phyloP scores from a whole-genome alignment of 2,888 invertebrate species.

The Caenorhabditis plicata region DNA sequence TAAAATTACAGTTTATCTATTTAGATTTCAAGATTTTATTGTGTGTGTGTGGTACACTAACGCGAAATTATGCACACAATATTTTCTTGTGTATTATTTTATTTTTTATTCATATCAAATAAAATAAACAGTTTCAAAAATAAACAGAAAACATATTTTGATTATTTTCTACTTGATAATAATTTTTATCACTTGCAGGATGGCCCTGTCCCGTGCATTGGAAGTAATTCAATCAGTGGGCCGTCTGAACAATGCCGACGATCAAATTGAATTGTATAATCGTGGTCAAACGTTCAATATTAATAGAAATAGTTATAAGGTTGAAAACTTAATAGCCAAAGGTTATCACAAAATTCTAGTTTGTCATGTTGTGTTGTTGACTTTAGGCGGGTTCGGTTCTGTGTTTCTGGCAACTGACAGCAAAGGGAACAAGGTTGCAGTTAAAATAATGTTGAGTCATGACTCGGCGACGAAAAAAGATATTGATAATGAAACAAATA shows the following conservation, averaged over 20 bases:
- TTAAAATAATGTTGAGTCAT: slow-evolving; percentile 27
- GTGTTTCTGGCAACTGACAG: slow-evolving; percentile 23
- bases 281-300: slow-evolving; percentile 29
- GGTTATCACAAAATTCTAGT: background rate
- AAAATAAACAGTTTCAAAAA: too few relatives aligned
- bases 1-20: too few relatives aligned
- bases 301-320: slow-evolving; percentile 22
- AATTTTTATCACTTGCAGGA: slow-evolving; percentile 12
- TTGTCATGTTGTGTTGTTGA: background rate
- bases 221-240: slow-evolving; percentile 37
- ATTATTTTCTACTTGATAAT: too few relatives aligned
- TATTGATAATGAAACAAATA: slow-evolving; percentile 28
- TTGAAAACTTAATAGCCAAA: slow-evolving; percentile 31
- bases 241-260: slow-evolving; percentile 16
- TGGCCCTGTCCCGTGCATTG: slow-evolving; percentile 35
- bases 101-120: too few relatives aligned
- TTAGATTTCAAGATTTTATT: too few relatives aligned
- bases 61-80: too few relatives aligned
- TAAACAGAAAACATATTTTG: too few relatives aligned
- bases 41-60: too few relatives aligned
- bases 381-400: slow-evolving; percentile 26
- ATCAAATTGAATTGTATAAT: slow-evolving; percentile 29
- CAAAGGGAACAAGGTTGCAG: slow-evolving; percentile 22
- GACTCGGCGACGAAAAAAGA: slow-evolving; percentile 24
- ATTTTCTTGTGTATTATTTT: too few relatives aligned